Percentiles rank a stretch among this genome's conserved stretches.
phyloP scores from a whole-genome alignment of 2,797 vertebrate species.

The Malurus leucopterus region DNA sequence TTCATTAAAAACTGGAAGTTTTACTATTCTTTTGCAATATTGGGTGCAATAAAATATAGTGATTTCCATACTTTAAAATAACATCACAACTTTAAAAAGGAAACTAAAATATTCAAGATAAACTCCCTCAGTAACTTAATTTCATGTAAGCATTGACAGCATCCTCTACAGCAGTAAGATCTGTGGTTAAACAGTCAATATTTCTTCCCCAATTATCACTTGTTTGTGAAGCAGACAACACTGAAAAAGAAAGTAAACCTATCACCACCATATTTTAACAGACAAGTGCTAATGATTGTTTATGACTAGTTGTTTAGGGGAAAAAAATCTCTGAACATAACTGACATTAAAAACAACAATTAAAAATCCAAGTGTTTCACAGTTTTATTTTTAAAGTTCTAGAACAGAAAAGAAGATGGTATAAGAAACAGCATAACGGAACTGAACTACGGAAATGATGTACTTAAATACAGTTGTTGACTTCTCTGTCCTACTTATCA shows the following conservation, averaged over 20 bases:
- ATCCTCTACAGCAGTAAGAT: neutral
- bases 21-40: neutral
- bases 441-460: neutral
- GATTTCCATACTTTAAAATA: neutral
- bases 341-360: neutral
- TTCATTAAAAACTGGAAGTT: neutral
- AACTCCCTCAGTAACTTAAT: neutral
- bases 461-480: neutral
- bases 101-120: neutral
- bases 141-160: neutral
- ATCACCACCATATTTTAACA: neutral
- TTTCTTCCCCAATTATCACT: neutral
- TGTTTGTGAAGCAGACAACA: neutral
- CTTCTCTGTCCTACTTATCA: neutral
- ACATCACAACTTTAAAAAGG: neutral
- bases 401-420: neutral
- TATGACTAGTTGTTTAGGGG: neutral
- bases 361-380: neutral
- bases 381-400: neutral
- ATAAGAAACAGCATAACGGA: rapidly evolving
- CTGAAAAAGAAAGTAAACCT: neutral
- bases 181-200: neutral
- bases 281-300: neutral
- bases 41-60: neutral
- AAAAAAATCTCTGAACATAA: neutral